phyloP scores from a whole-genome alignment of 2,888 invertebrate species.

The Capitulum mitella region DNA sequence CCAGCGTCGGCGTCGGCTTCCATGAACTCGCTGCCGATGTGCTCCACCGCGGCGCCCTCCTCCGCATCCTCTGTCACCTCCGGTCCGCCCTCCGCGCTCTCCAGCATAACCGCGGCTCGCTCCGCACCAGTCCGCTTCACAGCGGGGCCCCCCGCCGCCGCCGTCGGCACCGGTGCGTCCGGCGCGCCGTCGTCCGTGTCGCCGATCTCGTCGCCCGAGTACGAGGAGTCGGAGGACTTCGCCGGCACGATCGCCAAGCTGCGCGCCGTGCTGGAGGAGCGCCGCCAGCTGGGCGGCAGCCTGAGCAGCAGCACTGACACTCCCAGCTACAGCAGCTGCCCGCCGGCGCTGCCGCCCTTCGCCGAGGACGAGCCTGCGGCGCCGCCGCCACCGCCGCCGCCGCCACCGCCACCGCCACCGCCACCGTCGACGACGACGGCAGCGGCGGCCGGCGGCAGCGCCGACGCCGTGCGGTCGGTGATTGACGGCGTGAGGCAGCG shows the following conservation, averaged over 20 bases:
- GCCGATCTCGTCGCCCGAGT: neutral
- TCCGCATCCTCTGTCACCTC: neutral
- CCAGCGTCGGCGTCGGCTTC: neutral
- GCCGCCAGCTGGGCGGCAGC: neutral
- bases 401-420: neutral
- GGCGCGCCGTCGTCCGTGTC: neutral
- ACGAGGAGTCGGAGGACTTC: slow-evolving; percentile 12
- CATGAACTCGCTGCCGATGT: neutral
- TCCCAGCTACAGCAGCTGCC: slow-evolving; percentile 3
- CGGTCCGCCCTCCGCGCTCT: neutral
- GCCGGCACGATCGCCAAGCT: slow-evolving; percentile 10
- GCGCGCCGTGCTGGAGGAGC: slow-evolving; percentile 11
- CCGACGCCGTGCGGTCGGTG: slow-evolving; percentile 31
- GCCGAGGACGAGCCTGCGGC: neutral
- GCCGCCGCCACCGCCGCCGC: neutral
- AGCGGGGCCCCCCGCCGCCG: neutral
- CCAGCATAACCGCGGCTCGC: neutral
- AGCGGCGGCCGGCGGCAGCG: neutral
- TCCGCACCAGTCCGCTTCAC: too few relatives aligned
- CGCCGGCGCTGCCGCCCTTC: slow-evolving; percentile 1
- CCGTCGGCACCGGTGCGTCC: neutral
- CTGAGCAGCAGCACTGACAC: slow-evolving; percentile 17
- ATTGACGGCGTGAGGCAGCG: slow-evolving; percentile 38
- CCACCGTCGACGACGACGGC: neutral
- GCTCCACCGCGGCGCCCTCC: neutral